Conservation (phyloP, 2,797 vertebrate species). For the Knipowitschia caucasica region DNA sequence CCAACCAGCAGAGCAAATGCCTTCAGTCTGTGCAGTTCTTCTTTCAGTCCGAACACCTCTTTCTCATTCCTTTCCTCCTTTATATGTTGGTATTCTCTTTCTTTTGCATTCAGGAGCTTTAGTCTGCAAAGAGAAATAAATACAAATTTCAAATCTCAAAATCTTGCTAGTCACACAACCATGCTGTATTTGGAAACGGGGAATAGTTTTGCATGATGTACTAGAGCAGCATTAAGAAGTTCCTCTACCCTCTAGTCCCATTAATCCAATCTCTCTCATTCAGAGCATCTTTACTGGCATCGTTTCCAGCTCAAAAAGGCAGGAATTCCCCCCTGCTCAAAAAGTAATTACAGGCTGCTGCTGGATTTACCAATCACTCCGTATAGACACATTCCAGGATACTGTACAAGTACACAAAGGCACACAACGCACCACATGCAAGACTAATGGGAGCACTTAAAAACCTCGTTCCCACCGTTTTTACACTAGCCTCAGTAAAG, state of each 20-base stretch:
- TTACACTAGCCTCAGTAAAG: background rate
- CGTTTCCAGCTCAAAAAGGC: constrained; percentile 44
- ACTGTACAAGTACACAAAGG: constrained; percentile 17
- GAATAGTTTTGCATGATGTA: constrained; percentile 9
- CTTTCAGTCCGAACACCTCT: constrained; percentile 77
- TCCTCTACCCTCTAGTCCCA: constrained; percentile 61
- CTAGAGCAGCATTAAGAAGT: constrained; percentile 71
- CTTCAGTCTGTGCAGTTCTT: constrained; percentile 86
- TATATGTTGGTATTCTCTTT: constrained; percentile 78
- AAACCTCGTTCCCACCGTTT: background rate
- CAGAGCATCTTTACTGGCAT: constrained; percentile 47
- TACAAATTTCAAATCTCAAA: constrained; percentile 13
- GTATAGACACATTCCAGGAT: constrained; percentile 31
- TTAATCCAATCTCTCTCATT: constrained; percentile 57
- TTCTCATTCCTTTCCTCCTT: constrained; percentile 80
- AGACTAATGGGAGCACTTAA: constrained; percentile 6
- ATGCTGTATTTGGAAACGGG: constrained; percentile 9
- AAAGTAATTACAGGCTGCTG: constrained; percentile 63
- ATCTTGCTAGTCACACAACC: constrained; percentile 12
- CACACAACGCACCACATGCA: background rate
- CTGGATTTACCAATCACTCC: constrained; percentile 59
- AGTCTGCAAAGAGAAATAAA: constrained; percentile 73
- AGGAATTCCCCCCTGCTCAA: constrained; percentile 65
- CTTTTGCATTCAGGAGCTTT: constrained; percentile 84
- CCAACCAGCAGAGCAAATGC: constrained; percentile 87